Conservation (phyloP, 2,113 vertebrate species). For the Hydrochoerus hydrochaeris region DNA sequence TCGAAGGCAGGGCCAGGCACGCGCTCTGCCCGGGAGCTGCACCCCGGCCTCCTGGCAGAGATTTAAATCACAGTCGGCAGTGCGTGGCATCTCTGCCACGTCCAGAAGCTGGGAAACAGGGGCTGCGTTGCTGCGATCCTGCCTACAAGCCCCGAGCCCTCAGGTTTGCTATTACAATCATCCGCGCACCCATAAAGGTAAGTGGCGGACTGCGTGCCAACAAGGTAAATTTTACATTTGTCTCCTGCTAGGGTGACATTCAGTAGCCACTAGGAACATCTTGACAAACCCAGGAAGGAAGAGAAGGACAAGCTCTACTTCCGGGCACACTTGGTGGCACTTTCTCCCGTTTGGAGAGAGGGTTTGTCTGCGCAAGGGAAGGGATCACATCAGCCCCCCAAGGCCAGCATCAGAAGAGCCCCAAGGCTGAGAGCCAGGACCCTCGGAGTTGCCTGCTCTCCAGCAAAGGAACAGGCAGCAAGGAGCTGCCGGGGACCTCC, state of each 20-base stretch:
- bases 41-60: not conserved
- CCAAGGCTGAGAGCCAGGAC: not conserved
- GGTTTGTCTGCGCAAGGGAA: too few species aligned
- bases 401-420: too few species aligned
- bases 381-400: rapidly evolving
- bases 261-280: not conserved
- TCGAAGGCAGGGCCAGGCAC: not conserved
- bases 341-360: not conserved
- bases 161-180: not conserved
- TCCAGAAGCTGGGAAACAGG: rapidly evolving
- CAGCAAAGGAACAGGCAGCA: too few species aligned
- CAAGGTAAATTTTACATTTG: not conserved
- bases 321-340: rapidly evolving
- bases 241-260: not conserved
- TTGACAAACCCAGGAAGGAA: not conserved
- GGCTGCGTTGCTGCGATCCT: not conserved
- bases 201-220: not conserved
- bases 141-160: rapidly evolving
- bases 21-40: too few species aligned
- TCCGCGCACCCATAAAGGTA: not conserved
- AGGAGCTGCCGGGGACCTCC: rapidly evolving
- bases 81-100: rapidly evolving
- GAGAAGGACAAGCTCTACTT: too few species aligned
- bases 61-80: not conserved
- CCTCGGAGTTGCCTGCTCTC: rapidly evolving